Conservation (phyloP, 2,888 invertebrate genomes). For the Drosophila imparisetae region DNA sequence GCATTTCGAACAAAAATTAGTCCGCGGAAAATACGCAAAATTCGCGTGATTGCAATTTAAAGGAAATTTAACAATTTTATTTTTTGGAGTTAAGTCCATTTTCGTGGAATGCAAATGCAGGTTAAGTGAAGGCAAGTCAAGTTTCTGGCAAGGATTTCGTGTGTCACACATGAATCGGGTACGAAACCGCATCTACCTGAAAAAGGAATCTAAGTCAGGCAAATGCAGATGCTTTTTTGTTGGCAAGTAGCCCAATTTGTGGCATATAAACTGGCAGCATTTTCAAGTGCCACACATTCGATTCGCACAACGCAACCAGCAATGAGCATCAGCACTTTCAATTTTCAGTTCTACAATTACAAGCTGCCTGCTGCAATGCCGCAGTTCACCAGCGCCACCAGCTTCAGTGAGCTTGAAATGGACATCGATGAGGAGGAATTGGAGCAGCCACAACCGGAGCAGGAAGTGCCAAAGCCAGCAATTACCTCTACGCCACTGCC, state of each 20-base stretch:
- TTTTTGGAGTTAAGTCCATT: slow-evolving; percentile 5
- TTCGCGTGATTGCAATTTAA: slow-evolving; percentile 62
- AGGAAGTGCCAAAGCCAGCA: slow-evolving; percentile 24
- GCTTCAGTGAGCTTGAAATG: slow-evolving; percentile 70
- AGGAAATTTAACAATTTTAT: slow-evolving; percentile 32
- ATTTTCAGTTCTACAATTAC: slow-evolving; percentile 74
- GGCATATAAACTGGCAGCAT: slow-evolving; percentile 20
- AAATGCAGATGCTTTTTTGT: not conserved
- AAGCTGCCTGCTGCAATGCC: slow-evolving; percentile 54
- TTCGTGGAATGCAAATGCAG: slow-evolving; percentile 37
- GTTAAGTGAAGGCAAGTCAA: slow-evolving; percentile 46
- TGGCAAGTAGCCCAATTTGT: slow-evolving; percentile 29
- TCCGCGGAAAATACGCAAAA: slow-evolving; percentile 72
- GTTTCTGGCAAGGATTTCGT: slow-evolving; percentile 18
- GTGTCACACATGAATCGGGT: slow-evolving; percentile 26
- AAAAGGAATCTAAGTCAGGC: not conserved
- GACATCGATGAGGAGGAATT: slow-evolving; percentile 65
- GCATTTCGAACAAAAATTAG: slow-evolving; percentile 49
- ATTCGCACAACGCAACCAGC: slow-evolving; percentile 20
- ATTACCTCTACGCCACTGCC: slow-evolving; percentile 63
- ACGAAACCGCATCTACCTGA: slow-evolving; percentile 40
- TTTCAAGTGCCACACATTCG: slow-evolving; percentile 35
- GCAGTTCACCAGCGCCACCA: slow-evolving; percentile 20
- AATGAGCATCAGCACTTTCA: slow-evolving; percentile 73
- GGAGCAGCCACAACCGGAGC: slow-evolving; percentile 6